Evolutionary conservation across 1,140 invertebrate genomes (phyloP).

Genomic region (Penaeus chinensis): DNA sequence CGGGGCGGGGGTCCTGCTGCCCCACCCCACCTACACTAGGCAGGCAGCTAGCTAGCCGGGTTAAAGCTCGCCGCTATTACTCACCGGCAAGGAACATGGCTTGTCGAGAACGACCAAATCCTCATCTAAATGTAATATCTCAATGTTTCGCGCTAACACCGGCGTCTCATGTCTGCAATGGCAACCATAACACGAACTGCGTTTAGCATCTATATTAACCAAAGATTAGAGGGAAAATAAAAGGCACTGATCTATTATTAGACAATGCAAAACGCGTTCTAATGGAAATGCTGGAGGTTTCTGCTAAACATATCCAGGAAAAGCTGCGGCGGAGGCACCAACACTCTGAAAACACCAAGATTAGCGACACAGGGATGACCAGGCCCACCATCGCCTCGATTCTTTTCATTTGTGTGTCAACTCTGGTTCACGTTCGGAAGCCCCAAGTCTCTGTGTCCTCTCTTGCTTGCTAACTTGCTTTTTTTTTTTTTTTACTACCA

Average conservation of each 20-base stretch:
- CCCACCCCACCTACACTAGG: constrained; percentile 44
- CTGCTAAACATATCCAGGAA: constrained; percentile 34
- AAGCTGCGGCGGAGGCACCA: constrained; percentile 34
- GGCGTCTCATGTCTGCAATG: constrained; percentile 80
- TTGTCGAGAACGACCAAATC: constrained; percentile 89
- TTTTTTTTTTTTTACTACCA: too few relatives aligned
- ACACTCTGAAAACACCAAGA: constrained; percentile 44
- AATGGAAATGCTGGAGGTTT: constrained; percentile 36
- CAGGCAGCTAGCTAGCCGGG: constrained; percentile 38
- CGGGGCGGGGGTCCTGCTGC: constrained; percentile 39
- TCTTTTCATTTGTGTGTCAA: too few relatives aligned
- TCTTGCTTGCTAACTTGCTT: too few relatives aligned
- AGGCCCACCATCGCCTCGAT: not conserved
- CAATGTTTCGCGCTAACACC: constrained; percentile 79
- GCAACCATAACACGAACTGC: constrained; percentile 39
- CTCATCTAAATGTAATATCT: constrained; percentile 83
- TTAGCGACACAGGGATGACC: constrained; percentile 32
- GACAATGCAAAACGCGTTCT: constrained; percentile 40
- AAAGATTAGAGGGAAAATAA: constrained; percentile 36
- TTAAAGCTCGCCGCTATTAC: constrained; percentile 57
- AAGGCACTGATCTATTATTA: constrained; percentile 26
- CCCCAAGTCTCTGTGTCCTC: too few relatives aligned
- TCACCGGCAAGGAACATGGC: constrained; percentile 88
- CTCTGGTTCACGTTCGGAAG: too few relatives aligned
- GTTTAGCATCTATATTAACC: constrained; percentile 48